Percentiles rank a stretch among this genome's conserved stretches.
These are phyloP conservation scores for Tamandua tetradactyla DNA, from an alignment of 2,797 vertebrate genomes.

Conservation along the genomic window DNA sequence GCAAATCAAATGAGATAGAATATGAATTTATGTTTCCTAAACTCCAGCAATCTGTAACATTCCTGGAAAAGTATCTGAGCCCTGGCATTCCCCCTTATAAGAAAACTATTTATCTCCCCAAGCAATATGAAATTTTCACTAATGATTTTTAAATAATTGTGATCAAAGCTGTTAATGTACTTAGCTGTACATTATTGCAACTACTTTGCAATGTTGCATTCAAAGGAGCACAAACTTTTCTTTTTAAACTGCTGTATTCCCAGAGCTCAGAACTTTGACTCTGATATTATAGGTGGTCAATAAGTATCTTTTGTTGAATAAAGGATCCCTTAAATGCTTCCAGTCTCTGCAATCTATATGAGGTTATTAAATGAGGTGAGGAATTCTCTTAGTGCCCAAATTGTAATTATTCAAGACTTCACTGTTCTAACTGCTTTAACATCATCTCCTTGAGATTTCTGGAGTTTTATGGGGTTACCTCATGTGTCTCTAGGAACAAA, in stretches of 20 bases:
- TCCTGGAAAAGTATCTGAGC: neutral
- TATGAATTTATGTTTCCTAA: conserved; percentile 15
- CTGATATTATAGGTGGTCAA: neutral
- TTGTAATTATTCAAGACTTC: neutral
- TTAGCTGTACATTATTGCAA: neutral
- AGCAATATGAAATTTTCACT: neutral
- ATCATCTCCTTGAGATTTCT: neutral
- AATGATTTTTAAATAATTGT: conserved; percentile 24
- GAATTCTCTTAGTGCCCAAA: neutral
- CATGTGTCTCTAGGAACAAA: neutral
- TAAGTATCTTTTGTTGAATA: conserved; percentile 14
- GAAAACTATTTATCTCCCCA: neutral
- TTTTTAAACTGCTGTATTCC: neutral
- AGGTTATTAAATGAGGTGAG: neutral
- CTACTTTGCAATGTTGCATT: conserved; percentile 27
- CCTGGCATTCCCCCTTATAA: neutral
- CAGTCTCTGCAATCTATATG: neutral
- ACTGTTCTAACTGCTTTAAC: neutral
- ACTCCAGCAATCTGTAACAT: neutral
- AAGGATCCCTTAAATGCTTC: neutral
- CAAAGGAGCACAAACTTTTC: neutral
- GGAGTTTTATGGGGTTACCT: neutral
- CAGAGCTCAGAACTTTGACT: neutral
- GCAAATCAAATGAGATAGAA: neutral
- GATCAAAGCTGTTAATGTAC: neutral